phyloP scores from a whole-genome alignment of 2,888 invertebrate species.

The Agrotis segetum region DNA sequence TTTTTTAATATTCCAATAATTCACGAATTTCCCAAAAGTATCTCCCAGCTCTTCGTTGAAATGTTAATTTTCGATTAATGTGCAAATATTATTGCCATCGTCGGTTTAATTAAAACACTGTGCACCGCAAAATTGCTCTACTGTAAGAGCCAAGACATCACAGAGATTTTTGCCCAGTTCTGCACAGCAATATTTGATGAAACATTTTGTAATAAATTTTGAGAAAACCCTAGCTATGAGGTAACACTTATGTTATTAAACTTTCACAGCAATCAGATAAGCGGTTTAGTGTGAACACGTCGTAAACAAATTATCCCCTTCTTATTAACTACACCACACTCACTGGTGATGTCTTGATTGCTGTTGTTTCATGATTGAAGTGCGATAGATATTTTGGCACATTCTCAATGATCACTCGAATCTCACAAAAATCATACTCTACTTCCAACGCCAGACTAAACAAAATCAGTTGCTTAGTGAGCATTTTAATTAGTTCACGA shows the following conservation, averaged over 20 bases:
- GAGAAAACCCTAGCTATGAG: constrained; percentile 10
- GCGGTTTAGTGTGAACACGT: constrained; percentile 42
- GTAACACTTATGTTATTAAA: constrained; percentile 39
- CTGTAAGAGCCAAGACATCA: constrained; percentile 40
- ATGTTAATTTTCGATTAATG: constrained; percentile 55
- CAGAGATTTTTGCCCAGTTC: constrained; percentile 33
- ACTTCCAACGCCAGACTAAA: constrained; percentile 55
- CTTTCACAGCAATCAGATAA: constrained; percentile 44
- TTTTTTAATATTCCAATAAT: constrained; percentile 62
- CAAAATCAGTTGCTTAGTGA: constrained; percentile 59
- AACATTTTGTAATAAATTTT: constrained; percentile 45
- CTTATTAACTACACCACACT: constrained; percentile 10
- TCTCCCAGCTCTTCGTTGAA: constrained; percentile 19
- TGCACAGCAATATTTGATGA: constrained; percentile 39
- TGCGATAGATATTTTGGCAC: constrained; percentile 54
- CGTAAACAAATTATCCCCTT: constrained; percentile 29
- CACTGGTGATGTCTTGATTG: constrained; percentile 34
- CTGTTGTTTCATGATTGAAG: constrained; percentile 36
- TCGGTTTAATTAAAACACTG: constrained; percentile 53
- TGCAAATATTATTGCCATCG: constrained; percentile 51
- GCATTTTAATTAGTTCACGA: constrained; percentile 63
- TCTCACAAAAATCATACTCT: constrained; percentile 47
- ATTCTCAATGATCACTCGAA: constrained; percentile 49
- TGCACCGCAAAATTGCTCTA: constrained; percentile 45
- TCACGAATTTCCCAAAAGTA: constrained; percentile 48